A percentile compares a stretch with the other conserved stretches of the same genome.
Conservation (phyloP, 2,113 vertebrate species). For the Myrmecobius fasciatus region DNA sequence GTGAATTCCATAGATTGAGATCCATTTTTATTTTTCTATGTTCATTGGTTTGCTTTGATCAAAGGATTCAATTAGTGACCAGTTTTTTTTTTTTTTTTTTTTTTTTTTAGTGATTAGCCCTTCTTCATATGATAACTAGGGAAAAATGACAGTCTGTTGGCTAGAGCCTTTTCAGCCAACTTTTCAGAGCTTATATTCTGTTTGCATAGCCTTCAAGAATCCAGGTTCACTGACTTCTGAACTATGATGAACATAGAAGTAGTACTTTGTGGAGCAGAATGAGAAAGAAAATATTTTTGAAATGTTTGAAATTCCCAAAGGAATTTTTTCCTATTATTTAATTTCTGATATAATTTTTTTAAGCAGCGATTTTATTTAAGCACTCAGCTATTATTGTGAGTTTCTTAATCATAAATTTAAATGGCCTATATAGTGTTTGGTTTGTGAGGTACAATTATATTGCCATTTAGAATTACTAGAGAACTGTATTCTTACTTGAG, state of each 20-base stretch:
- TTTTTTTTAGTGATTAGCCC: background rate
- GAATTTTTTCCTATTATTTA: conserved; percentile 51
- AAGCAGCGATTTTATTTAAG: conserved; percentile 33
- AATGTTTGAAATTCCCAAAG: conserved; percentile 24
- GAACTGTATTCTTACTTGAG: conserved; percentile 38
- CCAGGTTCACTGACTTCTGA: background rate
- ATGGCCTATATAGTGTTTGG: background rate
- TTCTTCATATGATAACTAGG: background rate
- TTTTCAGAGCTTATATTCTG: background rate
- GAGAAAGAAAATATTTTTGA: conserved; percentile 53
- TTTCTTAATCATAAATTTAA: conserved; percentile 18
- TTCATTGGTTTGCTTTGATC: background rate
- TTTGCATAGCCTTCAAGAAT: background rate
- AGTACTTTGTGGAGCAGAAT: conserved; percentile 15
- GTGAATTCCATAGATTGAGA: background rate
- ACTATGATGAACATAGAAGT: background rate
- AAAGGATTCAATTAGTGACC: background rate
- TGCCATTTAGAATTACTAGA: conserved; percentile 37
- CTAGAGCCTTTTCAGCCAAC: background rate
- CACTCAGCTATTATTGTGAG: conserved; percentile 22
- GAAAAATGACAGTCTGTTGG: background rate
- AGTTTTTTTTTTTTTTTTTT: too few relatives aligned
- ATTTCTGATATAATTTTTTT: conserved; percentile 25
- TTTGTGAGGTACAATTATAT: conserved; percentile 50
- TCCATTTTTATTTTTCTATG: background rate